A percentile compares a stretch with the other conserved stretches of the same genome.
Conservation (phyloP, 2,797 vertebrate species). For the Chaunax sp. region DNA sequence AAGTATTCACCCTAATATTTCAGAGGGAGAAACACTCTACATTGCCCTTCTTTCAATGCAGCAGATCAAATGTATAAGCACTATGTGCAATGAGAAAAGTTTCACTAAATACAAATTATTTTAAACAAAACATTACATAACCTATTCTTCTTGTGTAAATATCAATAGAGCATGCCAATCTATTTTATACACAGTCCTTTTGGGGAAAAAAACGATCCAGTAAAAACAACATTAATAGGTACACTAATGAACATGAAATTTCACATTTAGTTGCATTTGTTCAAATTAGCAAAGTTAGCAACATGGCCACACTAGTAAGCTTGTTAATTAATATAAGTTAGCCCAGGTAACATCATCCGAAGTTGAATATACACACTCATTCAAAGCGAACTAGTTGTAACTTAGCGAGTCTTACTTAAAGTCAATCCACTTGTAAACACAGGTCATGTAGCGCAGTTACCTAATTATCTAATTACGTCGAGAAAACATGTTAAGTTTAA, state of each 20-base stretch:
- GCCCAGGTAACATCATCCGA: not conserved
- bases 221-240: not conserved
- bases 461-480: not conserved
- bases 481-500: not conserved
- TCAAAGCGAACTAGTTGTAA: slow-evolving; percentile 28
- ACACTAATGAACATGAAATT: not conserved
- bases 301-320: no score
- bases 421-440: slow-evolving; percentile 16
- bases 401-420: slow-evolving; percentile 31
- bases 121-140: not conserved
- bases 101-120: not conserved
- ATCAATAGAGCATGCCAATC: not conserved
- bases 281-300: no score
- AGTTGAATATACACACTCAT: not conserved
- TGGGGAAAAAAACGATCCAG: not conserved
- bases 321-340: not conserved
- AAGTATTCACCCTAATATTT: no score
- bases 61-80: not conserved
- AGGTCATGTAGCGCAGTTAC: not conserved
- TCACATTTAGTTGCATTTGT: no score
- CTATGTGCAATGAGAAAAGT: not conserved
- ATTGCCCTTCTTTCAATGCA: not conserved
- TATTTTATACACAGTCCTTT: not conserved
- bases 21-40: not conserved
- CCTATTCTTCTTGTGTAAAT: not conserved